Evolutionary conservation across 2,113 vertebrate genomes (phyloP).

Genomic region (Physeter macrocephalus): DNA sequence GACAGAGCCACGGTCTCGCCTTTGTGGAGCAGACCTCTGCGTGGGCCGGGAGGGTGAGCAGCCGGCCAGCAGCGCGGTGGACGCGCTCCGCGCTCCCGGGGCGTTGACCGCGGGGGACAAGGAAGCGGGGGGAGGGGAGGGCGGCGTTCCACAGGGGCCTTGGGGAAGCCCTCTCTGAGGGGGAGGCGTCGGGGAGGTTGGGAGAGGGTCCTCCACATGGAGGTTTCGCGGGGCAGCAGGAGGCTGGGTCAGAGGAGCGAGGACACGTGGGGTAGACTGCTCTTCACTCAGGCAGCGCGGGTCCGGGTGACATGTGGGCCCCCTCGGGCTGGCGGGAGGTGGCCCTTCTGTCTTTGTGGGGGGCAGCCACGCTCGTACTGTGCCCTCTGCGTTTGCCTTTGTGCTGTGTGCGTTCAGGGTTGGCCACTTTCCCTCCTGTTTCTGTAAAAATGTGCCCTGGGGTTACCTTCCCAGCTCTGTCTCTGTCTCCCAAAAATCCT

Average conservation of each 20-base stretch:
- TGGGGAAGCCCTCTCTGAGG: not conserved
- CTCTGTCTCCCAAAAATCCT: not conserved
- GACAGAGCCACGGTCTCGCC: not conserved
- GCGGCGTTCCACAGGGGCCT: not conserved
- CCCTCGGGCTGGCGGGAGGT: not conserved
- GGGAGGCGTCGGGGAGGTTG: not conserved
- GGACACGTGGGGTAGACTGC: not conserved
- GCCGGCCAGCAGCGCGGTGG: too few species aligned
- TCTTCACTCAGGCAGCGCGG: not conserved
- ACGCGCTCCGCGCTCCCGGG: fast-evolving
- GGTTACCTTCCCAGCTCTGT: not conserved
- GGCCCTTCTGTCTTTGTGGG: not conserved
- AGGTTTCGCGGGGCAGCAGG: not conserved
- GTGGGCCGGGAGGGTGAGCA: fast-evolving
- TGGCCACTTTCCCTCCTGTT: not conserved
- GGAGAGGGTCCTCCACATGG: not conserved
- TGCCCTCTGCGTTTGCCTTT: not conserved
- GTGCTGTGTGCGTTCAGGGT: too few species aligned
- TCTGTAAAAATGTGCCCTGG: not conserved
- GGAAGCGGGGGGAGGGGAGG: not conserved
- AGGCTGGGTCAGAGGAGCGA: not conserved
- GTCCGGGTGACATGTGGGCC: too few species aligned
- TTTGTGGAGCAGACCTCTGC: not conserved
- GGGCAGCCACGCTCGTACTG: not conserved
- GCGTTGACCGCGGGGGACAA: not conserved